Percentiles rank a stretch among this genome's conserved stretches.
Conservation (phyloP, 2,888 invertebrate genomes). For the Argyresthia goedartella region DNA sequence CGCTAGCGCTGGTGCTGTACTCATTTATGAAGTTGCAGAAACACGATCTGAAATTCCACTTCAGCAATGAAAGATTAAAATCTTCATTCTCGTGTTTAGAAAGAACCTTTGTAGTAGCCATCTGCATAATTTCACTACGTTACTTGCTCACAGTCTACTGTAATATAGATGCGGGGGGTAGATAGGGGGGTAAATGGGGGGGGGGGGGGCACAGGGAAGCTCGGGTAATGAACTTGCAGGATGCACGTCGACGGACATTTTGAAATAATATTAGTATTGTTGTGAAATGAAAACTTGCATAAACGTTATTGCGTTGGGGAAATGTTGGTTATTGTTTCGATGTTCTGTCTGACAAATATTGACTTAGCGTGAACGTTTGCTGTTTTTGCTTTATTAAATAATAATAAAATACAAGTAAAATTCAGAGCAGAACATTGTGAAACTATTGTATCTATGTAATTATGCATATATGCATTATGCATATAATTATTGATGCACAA, state of each 20-base stretch:
- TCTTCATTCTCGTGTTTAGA: not conserved
- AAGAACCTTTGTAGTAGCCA: not conserved
- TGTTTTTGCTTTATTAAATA: too few species aligned
- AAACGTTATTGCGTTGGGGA: slow-evolving; percentile 6
- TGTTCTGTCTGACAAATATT: too few species aligned
- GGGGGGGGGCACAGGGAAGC: slow-evolving; percentile 15
- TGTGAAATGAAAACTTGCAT: slow-evolving; percentile 19
- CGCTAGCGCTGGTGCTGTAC: not conserved
- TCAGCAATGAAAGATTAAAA: not conserved
- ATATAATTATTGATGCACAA: too few species aligned
- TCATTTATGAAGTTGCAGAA: not conserved
- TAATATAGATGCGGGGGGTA: not conserved
- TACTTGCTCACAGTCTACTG: not conserved
- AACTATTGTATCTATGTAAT: too few species aligned
- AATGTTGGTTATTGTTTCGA: not conserved
- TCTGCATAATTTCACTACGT: slow-evolving; percentile 1
- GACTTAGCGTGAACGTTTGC: too few species aligned
- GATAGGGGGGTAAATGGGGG: not conserved
- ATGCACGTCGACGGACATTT: slow-evolving; percentile 42
- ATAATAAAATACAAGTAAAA: too few species aligned
- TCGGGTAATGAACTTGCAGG: slow-evolving; percentile 54
- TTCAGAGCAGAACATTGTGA: too few species aligned
- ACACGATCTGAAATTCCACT: not conserved
- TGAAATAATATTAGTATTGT: slow-evolving; percentile 51
- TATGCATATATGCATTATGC: too few species aligned